Percentiles rank a stretch among this genome's conserved stretches.
These are phyloP conservation scores for Tetragonula clypearis DNA, from an alignment of 1,140 invertebrate genomes.

Conservation along the genomic window DNA sequence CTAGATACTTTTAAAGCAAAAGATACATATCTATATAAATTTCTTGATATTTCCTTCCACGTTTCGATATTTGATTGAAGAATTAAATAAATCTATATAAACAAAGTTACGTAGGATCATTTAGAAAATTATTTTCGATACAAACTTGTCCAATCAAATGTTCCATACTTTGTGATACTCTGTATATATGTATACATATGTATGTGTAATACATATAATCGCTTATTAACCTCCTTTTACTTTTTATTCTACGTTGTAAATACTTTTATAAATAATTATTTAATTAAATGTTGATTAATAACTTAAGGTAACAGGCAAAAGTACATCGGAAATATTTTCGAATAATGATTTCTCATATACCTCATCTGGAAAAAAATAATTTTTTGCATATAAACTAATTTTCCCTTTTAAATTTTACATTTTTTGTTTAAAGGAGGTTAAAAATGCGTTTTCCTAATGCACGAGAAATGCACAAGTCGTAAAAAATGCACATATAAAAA, in stretches of 20 bases:
- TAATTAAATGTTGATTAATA: constrained; percentile 8
- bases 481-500: constrained; percentile 51
- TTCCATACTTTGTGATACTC: constrained; percentile 24
- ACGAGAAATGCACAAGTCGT: constrained; percentile 29
- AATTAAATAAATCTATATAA: not conserved
- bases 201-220: constrained; percentile 11
- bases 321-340: not conserved
- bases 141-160: not conserved
- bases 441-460: constrained; percentile 37
- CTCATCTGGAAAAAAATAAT: not conserved
- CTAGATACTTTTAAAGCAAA: not conserved
- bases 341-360: not conserved
- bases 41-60: not conserved
- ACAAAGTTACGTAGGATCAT: not conserved
- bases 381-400: not conserved
- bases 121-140: not conserved
- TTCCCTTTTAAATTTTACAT: not conserved
- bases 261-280: not conserved
- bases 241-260: not conserved
- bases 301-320: not conserved
- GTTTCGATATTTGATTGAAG: not conserved
- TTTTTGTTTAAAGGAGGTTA: constrained; percentile 32
- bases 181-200: constrained; percentile 32
- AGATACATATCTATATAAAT: not conserved
- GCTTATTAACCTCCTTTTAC: constrained; percentile 46